Conservation (phyloP, 2,888 invertebrate species). For the Melanophora roralis region DNA sequence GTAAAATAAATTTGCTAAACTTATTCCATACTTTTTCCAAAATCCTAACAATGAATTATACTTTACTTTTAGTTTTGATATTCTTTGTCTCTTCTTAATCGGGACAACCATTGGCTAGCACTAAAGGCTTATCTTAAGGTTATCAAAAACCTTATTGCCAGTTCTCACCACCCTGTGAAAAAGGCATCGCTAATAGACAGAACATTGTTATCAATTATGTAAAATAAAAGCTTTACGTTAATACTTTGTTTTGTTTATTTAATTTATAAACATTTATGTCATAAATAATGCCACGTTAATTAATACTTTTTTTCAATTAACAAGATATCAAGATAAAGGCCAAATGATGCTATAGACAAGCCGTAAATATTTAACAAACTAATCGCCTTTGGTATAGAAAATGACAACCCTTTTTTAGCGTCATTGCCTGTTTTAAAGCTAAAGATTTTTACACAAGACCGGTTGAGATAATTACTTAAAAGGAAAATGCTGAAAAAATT, state of each 20-base stretch:
- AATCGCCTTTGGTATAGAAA: slow-evolving; percentile 22
- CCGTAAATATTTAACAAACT: slow-evolving; percentile 28
- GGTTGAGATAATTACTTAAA: slow-evolving; percentile 41
- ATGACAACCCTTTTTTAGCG: slow-evolving; percentile 7
- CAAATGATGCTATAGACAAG: not conserved
- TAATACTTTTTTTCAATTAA: slow-evolving; percentile 31
- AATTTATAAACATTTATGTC: not conserved
- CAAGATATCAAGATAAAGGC: not conserved
- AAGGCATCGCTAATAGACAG: not conserved
- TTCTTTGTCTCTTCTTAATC: no score
- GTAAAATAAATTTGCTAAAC: no score
- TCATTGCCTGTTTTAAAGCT: not conserved
- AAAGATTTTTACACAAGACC: slow-evolving; percentile 27
- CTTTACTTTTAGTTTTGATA: not conserved
- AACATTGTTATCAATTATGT: not conserved
- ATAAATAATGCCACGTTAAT: slow-evolving; percentile 8
- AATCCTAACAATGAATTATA: no score
- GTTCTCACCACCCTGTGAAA: no score
- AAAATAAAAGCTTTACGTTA: not conserved
- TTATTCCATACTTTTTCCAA: no score
- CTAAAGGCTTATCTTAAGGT: no score
- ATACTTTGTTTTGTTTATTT: not conserved
- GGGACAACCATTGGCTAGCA: no score
- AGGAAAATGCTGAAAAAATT: slow-evolving; percentile 22
- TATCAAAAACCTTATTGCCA: no score